Evolutionary conservation across 2,797 vertebrate genomes (phyloP), one percentile per base, ranked within the genome.

Genomic region (Odontamblyopus lacepedii): DNA sequence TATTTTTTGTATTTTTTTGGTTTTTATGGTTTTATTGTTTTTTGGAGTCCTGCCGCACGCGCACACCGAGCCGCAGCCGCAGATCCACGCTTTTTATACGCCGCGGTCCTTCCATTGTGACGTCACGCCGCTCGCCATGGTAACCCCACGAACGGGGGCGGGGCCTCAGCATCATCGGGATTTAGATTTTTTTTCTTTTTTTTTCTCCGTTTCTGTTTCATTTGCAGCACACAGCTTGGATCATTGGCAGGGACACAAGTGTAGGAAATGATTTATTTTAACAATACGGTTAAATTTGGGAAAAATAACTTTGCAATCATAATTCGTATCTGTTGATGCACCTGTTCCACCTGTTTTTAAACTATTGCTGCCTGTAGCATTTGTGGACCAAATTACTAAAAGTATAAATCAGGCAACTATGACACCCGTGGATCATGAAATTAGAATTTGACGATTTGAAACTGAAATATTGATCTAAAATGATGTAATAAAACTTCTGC

Each of bases 51-150:
- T 86, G 72, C 78, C 18, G 65, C 48, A 85, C 18, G 65, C 48
- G 83, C 88, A 73, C 86, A 79, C 88, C 75, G 69, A 86, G 53
- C 78, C 13, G 72, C 83, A 53, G 84, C 74, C 2, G 72, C 71
- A 61, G 77, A 81, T 27, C 67, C 78, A 79, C 77, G 63, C 23
- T 87, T 84, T 88, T 93, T 94, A 92, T 93, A 94, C 79, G 84
- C 78, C 73, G 84, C 83, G 85, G 85, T 86, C 73, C 84, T 87
- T 89, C 83, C 78, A 67, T 78, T 63, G 87, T 94, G 94, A 94
- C 94, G 94, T 94, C 85, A 70, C 77, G 15, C 62, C 13, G 26
- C 82, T 94, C 84, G 88, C 91, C 91, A 93, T 93, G 93, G 93
- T 86, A 93, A 94, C 94, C 67, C 76, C 87, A 84, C 84, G 83